Evolutionary conservation across 2,888 invertebrate species (phyloP).

Genomic region (Microctonus hyperodae): DNA sequence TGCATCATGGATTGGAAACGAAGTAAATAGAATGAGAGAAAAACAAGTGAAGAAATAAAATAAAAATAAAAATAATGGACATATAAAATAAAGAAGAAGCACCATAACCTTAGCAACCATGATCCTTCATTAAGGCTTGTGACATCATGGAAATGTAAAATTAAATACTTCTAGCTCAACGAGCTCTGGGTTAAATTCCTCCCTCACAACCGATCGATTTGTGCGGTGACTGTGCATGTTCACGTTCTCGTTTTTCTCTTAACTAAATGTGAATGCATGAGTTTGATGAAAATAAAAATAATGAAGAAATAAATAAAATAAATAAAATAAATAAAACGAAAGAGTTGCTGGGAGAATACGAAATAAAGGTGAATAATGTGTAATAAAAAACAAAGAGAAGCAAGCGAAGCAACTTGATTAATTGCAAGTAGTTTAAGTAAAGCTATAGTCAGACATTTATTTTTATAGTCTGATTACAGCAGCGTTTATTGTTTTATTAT

Average conservation of each 20-base stretch:
- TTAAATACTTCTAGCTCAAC: not conserved
- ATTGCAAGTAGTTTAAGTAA: constrained; percentile 7
- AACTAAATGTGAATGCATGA: not conserved
- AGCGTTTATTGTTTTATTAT: not conserved
- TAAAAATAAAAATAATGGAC: not conserved
- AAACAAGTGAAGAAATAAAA: not conserved
- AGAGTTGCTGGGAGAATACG: not conserved
- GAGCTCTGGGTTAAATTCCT: not conserved
- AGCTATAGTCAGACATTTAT: not conserved
- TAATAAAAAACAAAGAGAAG: not conserved
- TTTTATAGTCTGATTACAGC: not conserved
- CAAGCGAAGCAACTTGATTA: not conserved
- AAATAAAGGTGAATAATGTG: not conserved
- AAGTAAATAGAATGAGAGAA: not conserved
- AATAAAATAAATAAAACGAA: not conserved
- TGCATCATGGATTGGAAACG: not conserved
- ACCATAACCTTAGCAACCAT: not conserved
- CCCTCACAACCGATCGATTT: constrained; percentile 11
- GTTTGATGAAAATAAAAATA: not conserved
- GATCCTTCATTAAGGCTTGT: constrained; percentile 7
- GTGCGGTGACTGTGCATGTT: not conserved
- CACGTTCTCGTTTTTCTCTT: not conserved
- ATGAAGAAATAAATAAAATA: not conserved
- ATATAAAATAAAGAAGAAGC: constrained; percentile 10
- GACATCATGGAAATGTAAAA: constrained; percentile 8